phyloP scores from a whole-genome alignment of 2,113 vertebrate species.

The Alaudala cheleensis region DNA sequence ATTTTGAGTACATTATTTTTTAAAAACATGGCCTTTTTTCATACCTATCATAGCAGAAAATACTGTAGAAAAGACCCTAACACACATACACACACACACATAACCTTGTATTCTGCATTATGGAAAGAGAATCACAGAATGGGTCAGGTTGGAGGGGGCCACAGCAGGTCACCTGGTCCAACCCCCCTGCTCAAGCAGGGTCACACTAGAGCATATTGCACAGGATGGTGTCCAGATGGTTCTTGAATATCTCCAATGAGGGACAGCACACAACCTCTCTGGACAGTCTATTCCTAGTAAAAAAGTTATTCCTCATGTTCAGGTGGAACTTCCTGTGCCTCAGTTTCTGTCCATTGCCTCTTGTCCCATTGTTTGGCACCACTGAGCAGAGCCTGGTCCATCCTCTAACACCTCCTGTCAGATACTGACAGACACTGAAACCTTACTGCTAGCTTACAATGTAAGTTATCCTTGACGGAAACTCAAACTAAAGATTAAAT shows the following conservation, averaged over 20 bases:
- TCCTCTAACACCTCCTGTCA: neutral
- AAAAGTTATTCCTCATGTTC: neutral
- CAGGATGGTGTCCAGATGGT: neutral
- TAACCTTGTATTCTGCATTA: neutral
- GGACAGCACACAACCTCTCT: neutral
- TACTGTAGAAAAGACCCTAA: neutral
- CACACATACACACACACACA: neutral
- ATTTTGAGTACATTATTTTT: neutral
- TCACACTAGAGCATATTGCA: neutral
- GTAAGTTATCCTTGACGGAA: neutral
- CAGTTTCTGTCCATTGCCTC: neutral
- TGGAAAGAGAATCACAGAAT: neutral
- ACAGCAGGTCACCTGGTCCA: neutral
- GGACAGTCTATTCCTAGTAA: neutral
- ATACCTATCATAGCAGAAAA: neutral
- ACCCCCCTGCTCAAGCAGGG: neutral
- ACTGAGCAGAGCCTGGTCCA: neutral
- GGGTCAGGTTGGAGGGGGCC: neutral
- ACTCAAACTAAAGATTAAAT: neutral
- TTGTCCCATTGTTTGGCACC: neutral
- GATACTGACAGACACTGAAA: neutral
- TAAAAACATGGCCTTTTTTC: neutral
- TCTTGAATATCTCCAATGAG: neutral
- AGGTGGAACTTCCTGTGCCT: neutral
- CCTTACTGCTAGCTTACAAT: neutral